These are phyloP conservation scores for Andrena chrysosceles DNA, from an alignment of 2,888 invertebrate species.

Conservation along the genomic window DNA sequence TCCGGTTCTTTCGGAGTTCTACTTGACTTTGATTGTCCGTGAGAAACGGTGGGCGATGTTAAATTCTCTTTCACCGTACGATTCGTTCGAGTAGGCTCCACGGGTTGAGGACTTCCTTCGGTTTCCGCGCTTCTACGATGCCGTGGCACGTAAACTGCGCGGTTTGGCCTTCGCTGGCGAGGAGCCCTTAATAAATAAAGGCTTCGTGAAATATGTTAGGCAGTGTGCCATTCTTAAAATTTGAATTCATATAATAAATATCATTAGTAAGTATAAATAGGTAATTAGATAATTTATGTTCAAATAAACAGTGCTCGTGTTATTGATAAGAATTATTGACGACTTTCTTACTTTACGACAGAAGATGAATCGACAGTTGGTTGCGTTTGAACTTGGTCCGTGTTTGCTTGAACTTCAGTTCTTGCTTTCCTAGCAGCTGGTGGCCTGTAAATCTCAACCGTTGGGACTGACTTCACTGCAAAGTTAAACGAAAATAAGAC, in stretches of 20 bases:
- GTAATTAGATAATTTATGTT: too few species aligned
- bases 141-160: conserved; percentile 92
- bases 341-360: conserved; percentile 60
- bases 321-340: too few species aligned
- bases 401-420: conserved; percentile 57
- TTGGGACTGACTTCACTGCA: conserved; percentile 79
- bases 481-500: background rate
- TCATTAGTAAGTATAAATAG: too few species aligned
- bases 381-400: conserved; percentile 52
- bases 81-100: conserved; percentile 22
- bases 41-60: conserved; percentile 14
- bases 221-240: too few species aligned
- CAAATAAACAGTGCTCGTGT: too few species aligned
- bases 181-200: conserved; percentile 69
- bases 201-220: background rate
- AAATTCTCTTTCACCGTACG: conserved; percentile 23
- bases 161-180: conserved; percentile 89
- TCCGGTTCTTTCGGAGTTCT: conserved; percentile 35
- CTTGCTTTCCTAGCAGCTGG: conserved; percentile 85
- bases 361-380: conserved; percentile 47
- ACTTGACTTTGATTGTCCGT: conserved; percentile 44
- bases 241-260: too few species aligned
- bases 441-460: conserved; percentile 86
- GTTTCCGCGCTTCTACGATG: conserved; percentile 84
- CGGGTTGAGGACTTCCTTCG: conserved; percentile 57